Evolutionary conservation across 2,113 vertebrate genomes (phyloP), one percentile per base, ranked within the genome.

Genomic region (Ophiodon elongatus): DNA sequence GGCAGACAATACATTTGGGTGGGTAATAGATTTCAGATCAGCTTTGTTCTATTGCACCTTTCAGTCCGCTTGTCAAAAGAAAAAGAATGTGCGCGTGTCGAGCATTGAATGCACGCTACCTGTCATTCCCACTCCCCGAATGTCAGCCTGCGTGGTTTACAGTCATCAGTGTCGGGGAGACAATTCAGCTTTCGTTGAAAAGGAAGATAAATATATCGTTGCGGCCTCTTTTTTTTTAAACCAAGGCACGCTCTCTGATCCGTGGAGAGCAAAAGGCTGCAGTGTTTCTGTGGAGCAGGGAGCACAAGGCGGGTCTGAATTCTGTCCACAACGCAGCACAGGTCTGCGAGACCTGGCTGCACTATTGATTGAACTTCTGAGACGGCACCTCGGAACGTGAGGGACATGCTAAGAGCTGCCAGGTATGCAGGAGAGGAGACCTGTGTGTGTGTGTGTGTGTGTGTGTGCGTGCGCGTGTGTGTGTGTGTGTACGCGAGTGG

Each of bases 331-430:
- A 83, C 92, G 90, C 84, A 82, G 80, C 85, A 72, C 76, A 62
- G 89, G 69, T 83, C 82, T 69, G 84, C 5, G 57, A 87, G 81
- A 90, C 89, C 86, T 79, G 87, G 88, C 88, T 82, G 76, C 85
- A 72, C 88, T 89, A 92, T 93, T 85, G 91, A 93, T 93, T 92
- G 82, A 90, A 85, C 89, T 83, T 93, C 73, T 79, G 85, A 88
- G 80, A 85, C 56, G 23, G 86, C 70, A 67, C 85, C 73, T 83
- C 74, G 70, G 81, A 89, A 92, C 87, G 87, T 93, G 93, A 93
- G 87, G 39, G 59, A 90, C 89, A 92, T 94, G 80, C 79, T 67
- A 85, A 94, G 67, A 74, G 85, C 54, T 23, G 64, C 43, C 75
- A 88, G 76, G 63, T 71, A 63, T 33, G 60, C 39, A 43, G 37